phyloP scores from a whole-genome alignment of 2,797 vertebrate genomes.

The Xenops minutus region DNA sequence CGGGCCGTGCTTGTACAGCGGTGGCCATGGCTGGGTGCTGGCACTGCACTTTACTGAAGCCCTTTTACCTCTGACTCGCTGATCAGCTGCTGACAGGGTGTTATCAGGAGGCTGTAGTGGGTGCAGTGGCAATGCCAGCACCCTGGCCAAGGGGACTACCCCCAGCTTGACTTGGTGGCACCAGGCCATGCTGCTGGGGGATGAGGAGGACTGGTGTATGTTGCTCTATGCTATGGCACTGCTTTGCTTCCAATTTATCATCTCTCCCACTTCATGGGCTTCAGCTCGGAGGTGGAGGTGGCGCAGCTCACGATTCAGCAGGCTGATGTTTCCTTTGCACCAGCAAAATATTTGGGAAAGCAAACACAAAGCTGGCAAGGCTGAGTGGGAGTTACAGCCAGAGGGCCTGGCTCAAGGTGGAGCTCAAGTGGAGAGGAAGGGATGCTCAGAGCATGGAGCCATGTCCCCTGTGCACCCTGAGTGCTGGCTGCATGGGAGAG shows the following conservation, averaged over 20 bases:
- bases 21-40: slow-evolving; percentile 61
- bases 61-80: slow-evolving; percentile 84
- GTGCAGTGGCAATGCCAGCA: background rate
- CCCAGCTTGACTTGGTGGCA: background rate
- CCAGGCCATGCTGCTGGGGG: background rate
- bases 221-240: background rate
- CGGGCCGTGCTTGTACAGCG: slow-evolving; percentile 37
- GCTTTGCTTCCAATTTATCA: background rate
- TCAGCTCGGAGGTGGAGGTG: background rate
- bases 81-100: slow-evolving; percentile 87
- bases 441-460: background rate
- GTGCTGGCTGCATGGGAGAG: background rate
- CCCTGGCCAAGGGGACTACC: background rate
- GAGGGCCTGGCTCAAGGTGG: background rate
- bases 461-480: accelerated
- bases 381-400: background rate
- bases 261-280: background rate
- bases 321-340: slow-evolving; percentile 4
- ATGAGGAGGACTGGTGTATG: background rate
- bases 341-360: slow-evolving; percentile 27
- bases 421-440: background rate
- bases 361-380: background rate
- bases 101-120: slow-evolving; percentile 6
- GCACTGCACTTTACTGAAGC: slow-evolving; percentile 75
- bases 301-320: background rate